Evolutionary conservation across 30 jellyfish, hydroid and myxozoan genomes (phyloP).

Genomic region (Rhopilema esculentum): DNA sequence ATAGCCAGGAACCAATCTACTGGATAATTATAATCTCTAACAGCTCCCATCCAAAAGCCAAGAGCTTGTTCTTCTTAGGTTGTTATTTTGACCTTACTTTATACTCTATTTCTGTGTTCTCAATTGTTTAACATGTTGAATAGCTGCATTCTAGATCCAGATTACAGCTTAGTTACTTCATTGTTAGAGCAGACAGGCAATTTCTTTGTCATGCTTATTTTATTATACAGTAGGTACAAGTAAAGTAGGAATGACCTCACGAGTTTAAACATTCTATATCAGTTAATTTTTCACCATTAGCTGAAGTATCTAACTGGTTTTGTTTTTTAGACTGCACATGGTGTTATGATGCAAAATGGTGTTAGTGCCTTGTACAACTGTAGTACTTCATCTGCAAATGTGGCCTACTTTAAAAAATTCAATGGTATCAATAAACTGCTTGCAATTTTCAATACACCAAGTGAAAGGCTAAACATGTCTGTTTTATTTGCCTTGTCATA

Average conservation of each 20-base stretch:
- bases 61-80: too few species aligned
- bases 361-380: constrained; percentile 37
- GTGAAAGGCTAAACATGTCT: constrained; percentile 51
- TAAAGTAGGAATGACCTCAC: background rate
- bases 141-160: too few species aligned
- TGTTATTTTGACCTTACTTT: too few species aligned
- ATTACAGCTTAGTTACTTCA: too few species aligned
- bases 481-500: constrained; percentile 64
- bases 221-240: too few species aligned
- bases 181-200: too few species aligned
- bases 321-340: constrained; percentile 39
- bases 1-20: background rate
- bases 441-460: constrained; percentile 11
- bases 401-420: constrained; percentile 23
- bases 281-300: background rate
- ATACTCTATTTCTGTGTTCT: too few species aligned
- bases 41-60: background rate
- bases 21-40: background rate
- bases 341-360: constrained; percentile 16
- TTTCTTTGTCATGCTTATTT: too few species aligned
- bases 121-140: too few species aligned
- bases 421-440: constrained; percentile 42
- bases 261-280: too few species aligned
- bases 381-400: constrained; percentile 40
- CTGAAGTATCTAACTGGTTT: background rate